Evolutionary conservation across 1,140 invertebrate species (phyloP).

Genomic region (Caerostris darwini): DNA sequence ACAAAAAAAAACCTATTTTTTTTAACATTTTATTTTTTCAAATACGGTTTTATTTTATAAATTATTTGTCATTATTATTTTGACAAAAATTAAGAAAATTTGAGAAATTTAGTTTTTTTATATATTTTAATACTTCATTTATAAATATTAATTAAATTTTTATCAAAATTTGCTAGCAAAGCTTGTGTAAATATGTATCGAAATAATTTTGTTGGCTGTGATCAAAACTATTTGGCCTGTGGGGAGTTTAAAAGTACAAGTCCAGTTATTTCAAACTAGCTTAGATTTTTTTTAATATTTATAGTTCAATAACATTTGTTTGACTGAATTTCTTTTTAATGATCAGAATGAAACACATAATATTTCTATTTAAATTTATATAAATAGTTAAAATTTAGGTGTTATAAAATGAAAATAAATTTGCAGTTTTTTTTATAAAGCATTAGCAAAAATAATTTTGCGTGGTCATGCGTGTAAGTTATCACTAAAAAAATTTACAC

Average conservation of each 20-base stretch:
- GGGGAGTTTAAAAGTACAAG: background rate
- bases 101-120: background rate
- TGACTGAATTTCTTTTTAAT: background rate
- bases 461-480: conserved; percentile 21
- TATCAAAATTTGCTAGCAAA: conserved; percentile 35
- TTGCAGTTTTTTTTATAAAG: conserved; percentile 4
- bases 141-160: background rate
- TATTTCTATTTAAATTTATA: background rate
- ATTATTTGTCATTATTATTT: background rate
- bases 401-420: background rate
- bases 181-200: conserved; percentile 37
- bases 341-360: background rate
- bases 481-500: conserved; percentile 24
- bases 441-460: background rate
- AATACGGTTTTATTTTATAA: background rate
- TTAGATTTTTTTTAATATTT: background rate
- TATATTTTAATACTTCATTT: background rate
- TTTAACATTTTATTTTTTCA: background rate
- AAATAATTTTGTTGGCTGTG: conserved; percentile 14
- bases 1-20: background rate
- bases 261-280: background rate
- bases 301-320: background rate
- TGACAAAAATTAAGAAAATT: background rate
- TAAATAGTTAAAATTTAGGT: background rate
- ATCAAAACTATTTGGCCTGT: background rate